These are phyloP conservation scores for Sphaerophoria rueppellii DNA, from an alignment of 2,888 invertebrate genomes.

Conservation along the genomic window DNA sequence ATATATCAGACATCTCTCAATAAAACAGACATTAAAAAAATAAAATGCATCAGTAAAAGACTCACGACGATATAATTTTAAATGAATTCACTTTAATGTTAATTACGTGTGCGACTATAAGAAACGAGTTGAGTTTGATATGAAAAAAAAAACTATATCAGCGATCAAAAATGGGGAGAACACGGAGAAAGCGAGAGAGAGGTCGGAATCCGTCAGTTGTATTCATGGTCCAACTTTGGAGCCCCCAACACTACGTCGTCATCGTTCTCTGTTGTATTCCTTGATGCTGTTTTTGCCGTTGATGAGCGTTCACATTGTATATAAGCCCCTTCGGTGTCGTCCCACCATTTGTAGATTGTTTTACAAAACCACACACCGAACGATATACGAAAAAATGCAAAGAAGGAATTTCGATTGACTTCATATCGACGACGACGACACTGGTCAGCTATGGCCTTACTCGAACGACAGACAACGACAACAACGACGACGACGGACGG, in stretches of 20 bases:
- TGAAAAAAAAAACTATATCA: constrained; percentile 38
- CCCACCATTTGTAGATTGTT: background rate
- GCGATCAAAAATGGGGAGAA: constrained; percentile 49
- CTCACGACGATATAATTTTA: constrained; percentile 44
- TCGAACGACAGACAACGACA: no score
- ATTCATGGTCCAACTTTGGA: constrained; percentile 54
- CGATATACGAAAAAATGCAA: constrained; percentile 56
- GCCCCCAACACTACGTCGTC: constrained; percentile 32
- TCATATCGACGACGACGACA: constrained; percentile 20
- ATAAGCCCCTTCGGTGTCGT: background rate
- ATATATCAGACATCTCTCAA: constrained; percentile 11
- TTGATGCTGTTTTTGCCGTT: constrained; percentile 20
- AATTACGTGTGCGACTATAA: constrained; percentile 58
- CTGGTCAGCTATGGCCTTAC: constrained; percentile 15
- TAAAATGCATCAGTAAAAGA: constrained; percentile 40
- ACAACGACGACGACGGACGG: background rate
- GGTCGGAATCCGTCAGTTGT: constrained; percentile 19
- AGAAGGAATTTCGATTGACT: constrained; percentile 69
- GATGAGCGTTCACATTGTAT: constrained; percentile 27
- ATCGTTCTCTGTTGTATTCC: constrained; percentile 27
- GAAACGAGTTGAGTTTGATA: background rate
- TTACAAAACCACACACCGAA: background rate
- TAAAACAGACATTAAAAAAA: constrained; percentile 20
- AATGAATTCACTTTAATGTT: constrained; percentile 72
- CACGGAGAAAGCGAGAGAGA: background rate